A percentile compares a stretch with the other conserved stretches of the same genome.
Evolutionary conservation across 2,888 invertebrate genomes (phyloP).

Genomic region (Nematopogon swammerdamellus): DNA sequence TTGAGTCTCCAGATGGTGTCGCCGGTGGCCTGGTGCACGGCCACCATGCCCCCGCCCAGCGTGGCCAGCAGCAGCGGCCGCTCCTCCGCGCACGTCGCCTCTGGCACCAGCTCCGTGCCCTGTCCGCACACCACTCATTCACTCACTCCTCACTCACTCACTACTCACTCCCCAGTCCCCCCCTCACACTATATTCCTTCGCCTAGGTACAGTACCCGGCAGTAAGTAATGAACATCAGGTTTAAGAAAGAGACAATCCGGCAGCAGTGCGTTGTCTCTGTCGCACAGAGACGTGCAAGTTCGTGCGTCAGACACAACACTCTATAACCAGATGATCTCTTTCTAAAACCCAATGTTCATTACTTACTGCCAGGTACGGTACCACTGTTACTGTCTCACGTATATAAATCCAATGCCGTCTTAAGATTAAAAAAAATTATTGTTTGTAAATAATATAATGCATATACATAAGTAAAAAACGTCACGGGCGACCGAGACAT

Average conservation of each 20-base stretch:
- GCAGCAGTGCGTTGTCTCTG: not conserved
- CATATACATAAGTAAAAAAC: too few relatives aligned
- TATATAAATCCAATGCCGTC: too few relatives aligned
- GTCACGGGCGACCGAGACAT: too few relatives aligned
- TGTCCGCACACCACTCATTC: conserved; percentile 30
- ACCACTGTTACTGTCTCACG: too few relatives aligned
- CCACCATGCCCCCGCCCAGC: conserved; percentile 87
- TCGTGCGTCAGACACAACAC: conserved; percentile 7
- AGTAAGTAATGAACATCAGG: not conserved
- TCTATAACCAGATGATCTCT: too few relatives aligned
- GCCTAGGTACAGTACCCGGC: conserved; percentile 12
- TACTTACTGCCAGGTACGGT: too few relatives aligned
- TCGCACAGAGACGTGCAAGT: too few relatives aligned
- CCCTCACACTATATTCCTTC: conserved; percentile 12
- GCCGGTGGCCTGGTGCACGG: conserved; percentile 84
- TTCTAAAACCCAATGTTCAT: too few relatives aligned
- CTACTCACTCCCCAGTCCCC: too few relatives aligned
- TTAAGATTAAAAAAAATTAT: too few relatives aligned
- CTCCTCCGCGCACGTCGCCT: conserved; percentile 61
- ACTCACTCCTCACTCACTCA: not conserved
- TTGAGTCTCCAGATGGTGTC: conserved; percentile 86
- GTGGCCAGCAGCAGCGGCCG: conserved; percentile 85
- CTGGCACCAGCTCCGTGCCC: conserved; percentile 52
- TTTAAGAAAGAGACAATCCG: too few relatives aligned
- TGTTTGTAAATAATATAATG: too few relatives aligned